Evolutionary conservation across 37 sponge, comb jelly and placozoan species (phyloP), one percentile per base, ranked within the genome.

Genomic region (Cliona cf. orientalis): DNA sequence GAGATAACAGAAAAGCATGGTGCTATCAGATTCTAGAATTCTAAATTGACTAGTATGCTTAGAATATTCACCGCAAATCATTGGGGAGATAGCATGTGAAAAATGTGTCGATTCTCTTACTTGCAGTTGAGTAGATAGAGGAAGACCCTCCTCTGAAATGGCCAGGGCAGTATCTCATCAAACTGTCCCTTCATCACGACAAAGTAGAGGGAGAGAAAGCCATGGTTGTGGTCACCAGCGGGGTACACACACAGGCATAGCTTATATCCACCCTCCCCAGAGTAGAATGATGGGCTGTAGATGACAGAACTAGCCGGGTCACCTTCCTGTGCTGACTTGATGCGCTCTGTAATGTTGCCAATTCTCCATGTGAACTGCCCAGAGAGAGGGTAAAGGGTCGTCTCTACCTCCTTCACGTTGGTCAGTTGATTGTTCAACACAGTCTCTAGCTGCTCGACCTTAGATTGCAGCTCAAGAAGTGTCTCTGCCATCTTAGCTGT

Each of bases 141-240:
- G 6, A 25, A 56, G 34, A 89, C 86, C 22, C 80, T 58, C 53
- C 78, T 74, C 55, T 81, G 79, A 43, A 91, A 94, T 17, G 95
- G 95, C 94, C 94, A 93, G 3, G 61, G 61, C 43, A 93, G 61
- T 3, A 93, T 72, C 5, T 89, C 91, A 76, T 93, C 94, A 81
- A 65, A 93, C 1, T 68, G 74, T 6, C 94, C 90, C 25, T 79
- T 86, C 87, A 85, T 84, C 22, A 92, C 58, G 11, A 87, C 89
- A 71, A 92, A 84, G 43, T 85, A 92, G 31, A 92, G 46, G 5
- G 93, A 92, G 42, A 92, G 66, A 39, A 25, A 80, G 3, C 75
- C 85, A 9, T 66, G 80, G 60, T 80, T 84, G 46, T 80, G 73
- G 46, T 92, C 93, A 2, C 93, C 93, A 42, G 76, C 81, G 38